Conservation (phyloP, 2,888 invertebrate genomes). For the Creontiades dilutus region DNA sequence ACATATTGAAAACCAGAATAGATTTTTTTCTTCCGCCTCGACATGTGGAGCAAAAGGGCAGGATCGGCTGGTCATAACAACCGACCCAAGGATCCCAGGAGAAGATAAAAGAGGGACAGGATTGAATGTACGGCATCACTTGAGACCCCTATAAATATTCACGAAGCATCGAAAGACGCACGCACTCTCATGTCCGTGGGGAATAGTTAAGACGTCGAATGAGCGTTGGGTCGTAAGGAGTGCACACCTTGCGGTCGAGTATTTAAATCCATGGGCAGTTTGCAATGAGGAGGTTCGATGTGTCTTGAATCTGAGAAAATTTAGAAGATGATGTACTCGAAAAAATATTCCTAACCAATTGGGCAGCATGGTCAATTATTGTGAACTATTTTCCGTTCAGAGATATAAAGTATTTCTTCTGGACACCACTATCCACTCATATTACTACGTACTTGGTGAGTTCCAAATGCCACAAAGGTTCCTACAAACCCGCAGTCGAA, state of each 20-base stretch:
- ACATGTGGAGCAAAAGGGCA: conserved; percentile 60
- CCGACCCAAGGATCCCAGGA: background rate
- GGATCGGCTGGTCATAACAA: conserved; percentile 53
- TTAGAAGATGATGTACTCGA: no score
- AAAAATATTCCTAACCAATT: no score
- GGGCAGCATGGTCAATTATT: no score
- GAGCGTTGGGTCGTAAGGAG: conserved; percentile 7
- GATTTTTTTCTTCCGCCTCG: background rate
- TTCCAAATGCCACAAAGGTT: no score
- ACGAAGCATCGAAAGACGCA: conserved; percentile 57
- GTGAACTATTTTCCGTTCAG: no score
- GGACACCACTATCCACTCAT: no score
- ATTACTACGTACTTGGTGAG: no score
- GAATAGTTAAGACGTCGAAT: conserved; percentile 49
- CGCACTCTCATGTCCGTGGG: conserved; percentile 51
- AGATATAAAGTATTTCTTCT: no score
- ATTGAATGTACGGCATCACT: conserved; percentile 46
- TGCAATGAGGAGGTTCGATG: background rate
- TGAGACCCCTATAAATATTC: conserved; percentile 50
- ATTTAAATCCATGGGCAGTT: conserved; percentile 18
- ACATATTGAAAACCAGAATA: conserved; percentile 37
- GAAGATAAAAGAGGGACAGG: conserved; percentile 32
- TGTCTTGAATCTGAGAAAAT: background rate
- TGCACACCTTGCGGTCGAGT: background rate
- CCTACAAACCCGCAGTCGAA: no score